These are phyloP conservation scores for Gymnothorax javanicus DNA, from an alignment of 2,797 vertebrate genomes.

Conservation along the genomic window DNA sequence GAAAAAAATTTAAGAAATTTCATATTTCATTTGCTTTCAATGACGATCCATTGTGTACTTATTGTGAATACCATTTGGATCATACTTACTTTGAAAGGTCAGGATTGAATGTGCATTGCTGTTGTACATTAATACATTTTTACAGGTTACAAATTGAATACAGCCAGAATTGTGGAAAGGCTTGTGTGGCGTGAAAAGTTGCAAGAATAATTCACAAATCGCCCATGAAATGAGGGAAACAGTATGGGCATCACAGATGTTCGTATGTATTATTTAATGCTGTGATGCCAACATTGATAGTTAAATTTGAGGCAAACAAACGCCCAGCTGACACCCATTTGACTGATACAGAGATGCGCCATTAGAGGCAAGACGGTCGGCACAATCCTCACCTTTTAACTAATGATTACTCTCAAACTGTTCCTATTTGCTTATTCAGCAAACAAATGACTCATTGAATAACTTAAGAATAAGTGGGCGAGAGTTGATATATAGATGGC, in stretches of 20 bases:
- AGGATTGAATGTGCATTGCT: conserved; percentile 97
- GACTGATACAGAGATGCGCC: no score
- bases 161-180: not conserved
- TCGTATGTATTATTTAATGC: not conserved
- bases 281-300: not conserved
- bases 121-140: conserved; percentile 97
- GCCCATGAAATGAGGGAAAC: not conserved
- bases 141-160: conserved; percentile 78
- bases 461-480: no score
- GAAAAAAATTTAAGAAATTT: conserved; percentile 85
- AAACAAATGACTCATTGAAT: no score
- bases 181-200: not conserved
- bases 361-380: no score
- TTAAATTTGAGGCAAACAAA: not conserved
- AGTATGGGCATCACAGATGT: not conserved
- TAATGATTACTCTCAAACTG: no score
- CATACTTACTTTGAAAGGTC: conserved; percentile 98
- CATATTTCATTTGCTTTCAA: conserved; percentile 69
- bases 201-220: not conserved
- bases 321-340: not conserved
- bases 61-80: conserved; percentile 91
- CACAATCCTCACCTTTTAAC: no score
- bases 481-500: no score
- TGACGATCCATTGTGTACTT: conserved; percentile 94
- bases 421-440: no score